Evolutionary conservation across 2,797 vertebrate species (phyloP).

Genomic region (Acrossocheilus wenchowensis): DNA sequence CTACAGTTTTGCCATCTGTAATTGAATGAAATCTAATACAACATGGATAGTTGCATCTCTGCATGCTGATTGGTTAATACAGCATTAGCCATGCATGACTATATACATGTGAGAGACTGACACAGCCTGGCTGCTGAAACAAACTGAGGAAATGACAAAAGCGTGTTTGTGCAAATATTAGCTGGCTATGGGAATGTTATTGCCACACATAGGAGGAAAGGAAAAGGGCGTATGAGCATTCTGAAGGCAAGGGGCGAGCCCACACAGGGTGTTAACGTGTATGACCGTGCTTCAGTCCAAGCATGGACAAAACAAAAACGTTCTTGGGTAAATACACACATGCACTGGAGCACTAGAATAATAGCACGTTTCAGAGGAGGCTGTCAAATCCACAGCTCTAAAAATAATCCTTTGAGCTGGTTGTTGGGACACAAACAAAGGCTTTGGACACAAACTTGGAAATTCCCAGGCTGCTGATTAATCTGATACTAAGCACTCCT

Average conservation of each 20-base stretch:
- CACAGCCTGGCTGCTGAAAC: conserved; percentile 45
- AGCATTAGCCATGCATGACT: background rate
- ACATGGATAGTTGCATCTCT: background rate
- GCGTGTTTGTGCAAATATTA: conserved; percentile 41
- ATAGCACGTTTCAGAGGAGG: background rate
- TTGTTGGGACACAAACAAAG: conserved; percentile 62
- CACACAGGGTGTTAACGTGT: conserved; percentile 43
- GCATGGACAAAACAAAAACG: conserved; percentile 43
- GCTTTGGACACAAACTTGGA: conserved; percentile 59
- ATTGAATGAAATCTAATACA: background rate
- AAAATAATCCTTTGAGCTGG: conserved; percentile 64
- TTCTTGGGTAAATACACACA: conserved; percentile 34
- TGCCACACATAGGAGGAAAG: conserved; percentile 48
- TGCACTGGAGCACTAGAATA: conserved; percentile 33
- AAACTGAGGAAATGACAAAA: conserved; percentile 64
- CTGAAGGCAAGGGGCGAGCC: conserved; percentile 43
- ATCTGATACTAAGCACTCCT: conserved; percentile 61
- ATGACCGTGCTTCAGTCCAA: conserved; percentile 30
- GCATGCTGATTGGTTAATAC: background rate
- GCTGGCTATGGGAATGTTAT: conserved; percentile 53
- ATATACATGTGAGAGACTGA: conserved; percentile 36
- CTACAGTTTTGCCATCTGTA: background rate
- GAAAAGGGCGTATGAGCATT: conserved; percentile 59
- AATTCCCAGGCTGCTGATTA: conserved; percentile 44
- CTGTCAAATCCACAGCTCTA: conserved; percentile 37